Evolutionary conservation across 1,140 invertebrate species (phyloP).

Genomic region (Musca domestica): DNA sequence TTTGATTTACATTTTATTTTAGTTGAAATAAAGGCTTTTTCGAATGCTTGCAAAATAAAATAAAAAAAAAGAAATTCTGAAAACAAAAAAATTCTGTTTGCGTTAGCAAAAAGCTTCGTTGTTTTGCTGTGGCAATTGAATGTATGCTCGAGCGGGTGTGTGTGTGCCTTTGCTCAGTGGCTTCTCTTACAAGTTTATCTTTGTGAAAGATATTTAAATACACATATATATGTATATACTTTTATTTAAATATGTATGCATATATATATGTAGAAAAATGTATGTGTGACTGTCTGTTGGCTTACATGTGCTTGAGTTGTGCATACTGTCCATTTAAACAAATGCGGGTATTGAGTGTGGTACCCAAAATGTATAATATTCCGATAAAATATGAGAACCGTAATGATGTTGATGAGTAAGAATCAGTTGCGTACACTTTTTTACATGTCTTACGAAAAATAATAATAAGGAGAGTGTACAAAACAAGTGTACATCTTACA

Average conservation of each 20-base stretch:
- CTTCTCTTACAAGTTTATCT: no score
- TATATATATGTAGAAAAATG: not conserved
- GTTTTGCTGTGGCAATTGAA: not conserved
- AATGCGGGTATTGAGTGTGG: not conserved
- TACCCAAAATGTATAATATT: not conserved
- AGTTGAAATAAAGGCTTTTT: no score
- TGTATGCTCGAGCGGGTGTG: not conserved
- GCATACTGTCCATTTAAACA: no score
- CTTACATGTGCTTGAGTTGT: not conserved
- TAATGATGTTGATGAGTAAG: conserved; percentile 14
- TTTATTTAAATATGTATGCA: not conserved
- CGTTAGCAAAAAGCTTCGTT: not conserved
- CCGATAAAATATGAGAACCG: not conserved
- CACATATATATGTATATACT: not conserved
- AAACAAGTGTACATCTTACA: no score
- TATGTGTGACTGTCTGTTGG: conserved; percentile 9
- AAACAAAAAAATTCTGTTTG: not conserved
- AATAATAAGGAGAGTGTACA: no score
- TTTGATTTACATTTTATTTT: no score
- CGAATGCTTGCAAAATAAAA: no score
- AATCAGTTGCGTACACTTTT: not conserved
- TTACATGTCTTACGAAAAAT: no score
- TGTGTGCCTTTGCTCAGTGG: not conserved
- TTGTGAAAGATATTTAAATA: not conserved
- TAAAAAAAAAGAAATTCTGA: not conserved